These are phyloP conservation scores for Coregonus clupeaformis DNA, from an alignment of 2,113 vertebrate genomes.

Conservation along the genomic window DNA sequence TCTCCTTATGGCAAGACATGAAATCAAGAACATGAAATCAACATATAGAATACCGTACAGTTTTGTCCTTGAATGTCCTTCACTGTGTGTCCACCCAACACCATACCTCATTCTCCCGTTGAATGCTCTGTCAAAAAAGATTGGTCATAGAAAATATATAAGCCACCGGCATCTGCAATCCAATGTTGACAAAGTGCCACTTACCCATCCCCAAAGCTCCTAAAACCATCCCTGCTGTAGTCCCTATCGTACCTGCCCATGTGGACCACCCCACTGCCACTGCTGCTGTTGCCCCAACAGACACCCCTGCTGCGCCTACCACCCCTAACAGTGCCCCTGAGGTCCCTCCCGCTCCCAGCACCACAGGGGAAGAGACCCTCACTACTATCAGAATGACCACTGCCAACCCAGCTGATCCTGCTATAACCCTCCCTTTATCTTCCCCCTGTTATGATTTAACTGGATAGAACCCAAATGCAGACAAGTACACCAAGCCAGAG, in stretches of 20 bases:
- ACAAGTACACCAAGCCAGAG: no score
- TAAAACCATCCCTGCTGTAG: constrained; percentile 44
- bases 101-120: background rate
- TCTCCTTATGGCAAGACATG: no score
- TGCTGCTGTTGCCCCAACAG: constrained; percentile 55
- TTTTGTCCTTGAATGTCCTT: no score
- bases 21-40: no score
- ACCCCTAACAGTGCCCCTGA: constrained; percentile 64
- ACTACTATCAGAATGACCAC: constrained; percentile 31
- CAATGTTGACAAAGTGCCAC: constrained; percentile 64
- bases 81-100: background rate
- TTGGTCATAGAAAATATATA: constrained; percentile 66
- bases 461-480: no score
- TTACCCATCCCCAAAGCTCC: constrained; percentile 55
- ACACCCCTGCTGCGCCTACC: constrained; percentile 59
- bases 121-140: constrained; percentile 41
- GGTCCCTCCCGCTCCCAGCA: constrained; percentile 54
- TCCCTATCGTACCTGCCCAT: constrained; percentile 54
- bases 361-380: constrained; percentile 17
- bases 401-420: constrained; percentile 48
- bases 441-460: no score
- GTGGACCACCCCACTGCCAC: constrained; percentile 39
- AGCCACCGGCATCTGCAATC: constrained; percentile 61
- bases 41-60: no score
- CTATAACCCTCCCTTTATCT: constrained; percentile 47